Evolutionary conservation across 2,888 invertebrate species (phyloP).

Genomic region (Allolobophora icterica): DNA sequence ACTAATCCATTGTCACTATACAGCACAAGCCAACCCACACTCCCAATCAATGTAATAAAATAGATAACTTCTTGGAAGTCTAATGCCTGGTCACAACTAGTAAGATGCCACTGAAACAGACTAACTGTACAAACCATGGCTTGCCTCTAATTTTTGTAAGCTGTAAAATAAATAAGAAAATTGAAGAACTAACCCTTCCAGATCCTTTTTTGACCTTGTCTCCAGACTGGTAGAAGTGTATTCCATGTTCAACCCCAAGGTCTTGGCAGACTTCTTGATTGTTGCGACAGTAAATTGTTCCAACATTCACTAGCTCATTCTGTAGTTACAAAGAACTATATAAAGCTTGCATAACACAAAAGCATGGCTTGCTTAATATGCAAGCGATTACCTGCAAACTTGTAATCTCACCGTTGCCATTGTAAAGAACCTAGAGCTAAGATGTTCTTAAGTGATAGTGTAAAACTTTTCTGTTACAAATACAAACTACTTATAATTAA

Average conservation of each 20-base stretch:
- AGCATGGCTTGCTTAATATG: not conserved
- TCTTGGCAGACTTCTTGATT: conserved; percentile 66
- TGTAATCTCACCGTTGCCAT: not conserved
- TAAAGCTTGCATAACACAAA: not conserved
- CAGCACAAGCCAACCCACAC: not conserved
- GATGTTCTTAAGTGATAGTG: not conserved
- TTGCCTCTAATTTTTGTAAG: not conserved
- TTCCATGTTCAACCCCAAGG: conserved; percentile 65
- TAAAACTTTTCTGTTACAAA: not conserved
- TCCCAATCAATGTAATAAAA: not conserved
- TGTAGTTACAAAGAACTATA: conserved; percentile 47
- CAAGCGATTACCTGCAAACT: not conserved
- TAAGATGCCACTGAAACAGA: not conserved
- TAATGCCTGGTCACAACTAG: not conserved
- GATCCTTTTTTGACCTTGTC: conserved; percentile 50
- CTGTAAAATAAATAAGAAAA: not conserved
- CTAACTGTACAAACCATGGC: not conserved
- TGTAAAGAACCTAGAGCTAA: not conserved
- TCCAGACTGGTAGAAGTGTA: conserved; percentile 61
- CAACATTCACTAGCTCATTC: conserved; percentile 69
- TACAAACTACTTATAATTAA: too few species aligned
- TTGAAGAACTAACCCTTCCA: conserved; percentile 52
- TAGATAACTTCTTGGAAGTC: not conserved
- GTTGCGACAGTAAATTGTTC: conserved; percentile 68
- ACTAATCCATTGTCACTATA: too few species aligned